phyloP scores from a whole-genome alignment of 2,888 invertebrate species.

The Mythimna impura region DNA sequence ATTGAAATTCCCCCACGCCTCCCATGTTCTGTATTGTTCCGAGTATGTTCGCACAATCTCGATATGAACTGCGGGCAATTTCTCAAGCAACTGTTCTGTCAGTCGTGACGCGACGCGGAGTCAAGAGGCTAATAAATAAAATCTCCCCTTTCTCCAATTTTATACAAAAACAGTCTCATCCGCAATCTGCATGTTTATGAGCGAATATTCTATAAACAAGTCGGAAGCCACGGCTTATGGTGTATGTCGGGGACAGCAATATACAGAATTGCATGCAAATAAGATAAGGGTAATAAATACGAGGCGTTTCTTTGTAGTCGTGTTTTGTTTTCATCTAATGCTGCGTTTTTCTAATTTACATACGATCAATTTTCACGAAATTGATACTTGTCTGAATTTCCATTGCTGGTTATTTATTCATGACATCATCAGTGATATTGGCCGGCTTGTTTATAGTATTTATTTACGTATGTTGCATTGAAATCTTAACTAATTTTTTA shows the following conservation, averaged over 20 bases:
- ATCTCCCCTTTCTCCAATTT: slow-evolving; percentile 87
- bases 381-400: slow-evolving; percentile 22
- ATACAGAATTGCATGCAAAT: slow-evolving; percentile 89
- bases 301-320: slow-evolving; percentile 71
- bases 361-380: slow-evolving; percentile 25
- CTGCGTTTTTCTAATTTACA: slow-evolving; percentile 71
- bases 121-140: slow-evolving; percentile 90
- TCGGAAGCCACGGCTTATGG: slow-evolving; percentile 78
- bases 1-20: slow-evolving; percentile 36
- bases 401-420: background rate
- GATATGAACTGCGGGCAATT: slow-evolving; percentile 77
- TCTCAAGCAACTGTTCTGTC: slow-evolving; percentile 78
- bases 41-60: slow-evolving; percentile 64
- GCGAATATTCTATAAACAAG: slow-evolving; percentile 90
- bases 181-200: slow-evolving; percentile 91
- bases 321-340: slow-evolving; percentile 76
- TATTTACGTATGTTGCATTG: background rate
- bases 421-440: background rate
- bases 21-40: slow-evolving; percentile 17
- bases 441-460: background rate
- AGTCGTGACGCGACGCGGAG: slow-evolving; percentile 80
- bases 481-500: background rate
- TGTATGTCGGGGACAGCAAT: slow-evolving; percentile 82
- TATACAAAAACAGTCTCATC: slow-evolving; percentile 89
- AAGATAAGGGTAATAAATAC: slow-evolving; percentile 88